Base-by-base conservation (phyloP, 2,797 vertebrate species). In the Anguilla pacifica region DNA sequence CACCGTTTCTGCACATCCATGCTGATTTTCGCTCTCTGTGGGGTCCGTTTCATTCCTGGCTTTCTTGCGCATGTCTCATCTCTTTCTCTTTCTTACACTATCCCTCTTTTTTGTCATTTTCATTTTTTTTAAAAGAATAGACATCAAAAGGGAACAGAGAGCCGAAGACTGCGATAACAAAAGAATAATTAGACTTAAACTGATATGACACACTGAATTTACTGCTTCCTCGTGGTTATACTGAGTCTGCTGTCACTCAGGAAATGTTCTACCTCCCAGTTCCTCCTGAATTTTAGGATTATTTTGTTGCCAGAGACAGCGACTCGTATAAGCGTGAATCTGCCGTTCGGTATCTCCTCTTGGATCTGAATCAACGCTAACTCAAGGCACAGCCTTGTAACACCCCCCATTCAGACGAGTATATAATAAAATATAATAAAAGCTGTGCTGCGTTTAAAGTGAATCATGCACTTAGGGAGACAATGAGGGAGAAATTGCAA, bases 391-490 rank as follows among this genome's bases (percentile, higher is more conserved):
- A 4, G 72, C 31, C 15, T 39, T 35, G 72, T 77, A 77, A 77
- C 72, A 77, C 17, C 35, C 43, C 31, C 72, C 28, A 77, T 22
- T 70, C 64, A 70, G 25, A n/a, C n/a, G 64, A 28, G 57, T 15
- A 77, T 77, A 77, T 39, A 77, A 77, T 72, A 72, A 72, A 72
- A 72, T 22, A 72, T 31, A 72, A 72, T 77, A 77, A 77, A 77
- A 39, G 72, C 72, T 35, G n/a, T 95, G 96, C 91, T 93, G 95
- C 94, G 96, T 96, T 87, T 95, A 77, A 39, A 77, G 35, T 35
- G 96, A 92, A 91, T 94, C 90, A 95, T 96, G 94, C 96, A 97
- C 93, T 96, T 96, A 92, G 35, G 13, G 72, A 77, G 72, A 77
- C 72, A 77, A 77, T 17, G 72, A 19, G 72, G 72, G 35, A 77